phyloP scores from a whole-genome alignment of 2,113 vertebrate species.

The Sardina pilchardus region DNA sequence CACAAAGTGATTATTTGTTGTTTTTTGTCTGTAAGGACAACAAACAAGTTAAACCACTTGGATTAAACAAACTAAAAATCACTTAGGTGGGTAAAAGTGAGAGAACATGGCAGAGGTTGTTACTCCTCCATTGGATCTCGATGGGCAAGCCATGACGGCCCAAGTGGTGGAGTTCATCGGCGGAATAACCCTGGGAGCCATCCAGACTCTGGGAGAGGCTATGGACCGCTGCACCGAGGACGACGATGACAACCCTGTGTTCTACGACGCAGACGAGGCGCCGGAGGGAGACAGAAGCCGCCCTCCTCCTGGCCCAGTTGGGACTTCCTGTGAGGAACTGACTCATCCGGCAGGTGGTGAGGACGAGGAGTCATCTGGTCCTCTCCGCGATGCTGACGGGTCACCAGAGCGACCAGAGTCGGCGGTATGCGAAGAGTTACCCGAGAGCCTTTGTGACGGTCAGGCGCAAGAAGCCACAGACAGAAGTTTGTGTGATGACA shows the following conservation, averaged over 20 bases:
- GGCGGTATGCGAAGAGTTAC: neutral
- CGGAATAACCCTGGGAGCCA: slow-evolving; percentile 36
- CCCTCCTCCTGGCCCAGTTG: neutral
- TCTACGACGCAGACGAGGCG: slow-evolving; percentile 64
- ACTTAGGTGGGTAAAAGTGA: neutral
- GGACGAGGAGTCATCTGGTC: neutral
- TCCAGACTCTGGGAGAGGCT: slow-evolving; percentile 30
- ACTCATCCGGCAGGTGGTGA: neutral
- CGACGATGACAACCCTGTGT: slow-evolving; percentile 67
- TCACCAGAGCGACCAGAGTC: neutral
- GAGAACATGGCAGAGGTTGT: slow-evolving; percentile 16
- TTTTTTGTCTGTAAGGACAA: neutral
- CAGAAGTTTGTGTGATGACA: neutral
- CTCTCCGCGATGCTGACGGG: neutral
- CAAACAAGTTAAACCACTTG: neutral
- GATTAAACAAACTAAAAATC: neutral
- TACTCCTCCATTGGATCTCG: slow-evolving; percentile 51
- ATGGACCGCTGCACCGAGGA: slow-evolving; percentile 36
- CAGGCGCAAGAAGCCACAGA: neutral
- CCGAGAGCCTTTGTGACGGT: neutral
- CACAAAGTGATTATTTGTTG: neutral
- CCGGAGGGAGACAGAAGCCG: slow-evolving; percentile 19
- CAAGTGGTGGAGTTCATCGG: slow-evolving; percentile 56
- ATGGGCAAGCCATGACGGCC: slow-evolving; percentile 50
- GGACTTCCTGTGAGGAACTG: neutral